Evolutionary conservation across 1,140 invertebrate species (phyloP).

Genomic region (Liolophura sinensis): DNA sequence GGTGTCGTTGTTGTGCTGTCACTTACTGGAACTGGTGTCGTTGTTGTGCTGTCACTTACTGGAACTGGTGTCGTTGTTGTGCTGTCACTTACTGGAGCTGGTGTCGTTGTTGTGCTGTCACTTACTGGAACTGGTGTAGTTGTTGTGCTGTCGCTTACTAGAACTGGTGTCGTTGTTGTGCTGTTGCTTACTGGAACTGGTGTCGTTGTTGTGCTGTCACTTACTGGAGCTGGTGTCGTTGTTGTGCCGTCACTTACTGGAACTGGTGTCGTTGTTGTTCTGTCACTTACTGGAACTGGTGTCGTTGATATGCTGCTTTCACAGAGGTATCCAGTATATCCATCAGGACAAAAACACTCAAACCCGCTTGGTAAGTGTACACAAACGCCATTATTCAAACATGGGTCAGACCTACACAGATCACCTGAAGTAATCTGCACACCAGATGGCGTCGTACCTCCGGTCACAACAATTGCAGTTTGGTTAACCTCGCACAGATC

Average conservation of each 20-base stretch:
- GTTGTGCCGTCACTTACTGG: neutral
- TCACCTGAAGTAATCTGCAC: neutral
- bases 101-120: neutral
- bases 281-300: no score
- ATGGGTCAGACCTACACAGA: conserved; percentile 61
- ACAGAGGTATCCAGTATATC: conserved; percentile 31
- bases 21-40: neutral
- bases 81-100: no score
- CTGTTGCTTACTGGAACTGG: neutral
- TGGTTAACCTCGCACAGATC: conserved; percentile 78
- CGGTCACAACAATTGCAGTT: neutral
- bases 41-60: neutral
- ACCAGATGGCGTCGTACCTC: neutral
- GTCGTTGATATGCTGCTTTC: conserved; percentile 15
- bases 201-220: no score
- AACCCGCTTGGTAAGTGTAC: conserved; percentile 66
- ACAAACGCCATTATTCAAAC: conserved; percentile 72
- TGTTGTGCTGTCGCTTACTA: no score
- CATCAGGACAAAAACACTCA: conserved; percentile 74
- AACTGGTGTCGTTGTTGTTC: neutral
- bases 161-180: no score
- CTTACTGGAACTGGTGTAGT: neutral
- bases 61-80: neutral
- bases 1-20: neutral
- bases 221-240: no score